phyloP scores from a whole-genome alignment of 2,113 vertebrate species.

The Ciconia stormi region DNA sequence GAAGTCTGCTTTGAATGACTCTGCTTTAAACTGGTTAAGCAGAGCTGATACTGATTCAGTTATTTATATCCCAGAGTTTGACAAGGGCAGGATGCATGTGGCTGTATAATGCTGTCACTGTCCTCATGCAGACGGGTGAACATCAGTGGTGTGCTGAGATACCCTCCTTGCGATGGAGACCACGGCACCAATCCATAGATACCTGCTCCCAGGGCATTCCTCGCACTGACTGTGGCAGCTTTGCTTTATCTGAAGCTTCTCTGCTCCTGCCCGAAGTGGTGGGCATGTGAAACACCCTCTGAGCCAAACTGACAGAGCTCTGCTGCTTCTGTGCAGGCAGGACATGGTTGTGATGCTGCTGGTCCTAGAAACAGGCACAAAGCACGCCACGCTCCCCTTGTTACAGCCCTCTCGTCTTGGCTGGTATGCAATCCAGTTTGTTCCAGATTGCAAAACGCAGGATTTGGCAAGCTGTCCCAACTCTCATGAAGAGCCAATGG shows the following conservation, averaged over 20 bases:
- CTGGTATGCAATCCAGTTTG: too few species aligned
- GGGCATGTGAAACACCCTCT: not conserved
- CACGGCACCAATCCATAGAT: rapidly evolving
- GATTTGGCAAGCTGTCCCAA: too few species aligned
- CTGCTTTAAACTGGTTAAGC: too few species aligned
- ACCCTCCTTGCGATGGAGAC: too few species aligned
- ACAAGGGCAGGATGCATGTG: rapidly evolving
- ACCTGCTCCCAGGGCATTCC: not conserved
- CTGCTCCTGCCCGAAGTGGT: not conserved
- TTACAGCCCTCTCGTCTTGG: not conserved
- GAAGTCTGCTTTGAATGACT: too few species aligned
- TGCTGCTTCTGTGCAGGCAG: not conserved
- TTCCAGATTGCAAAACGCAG: not conserved
- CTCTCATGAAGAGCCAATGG: too few species aligned
- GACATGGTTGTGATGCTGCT: rapidly evolving
- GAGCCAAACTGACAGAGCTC: not conserved
- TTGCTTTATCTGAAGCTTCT: too few species aligned
- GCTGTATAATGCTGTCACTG: rapidly evolving
- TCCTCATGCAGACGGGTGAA: rapidly evolving
- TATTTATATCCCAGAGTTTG: too few species aligned
- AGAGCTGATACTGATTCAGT: not conserved
- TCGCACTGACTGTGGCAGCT: rapidly evolving
- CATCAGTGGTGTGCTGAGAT: not conserved
- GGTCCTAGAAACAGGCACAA: too few species aligned
- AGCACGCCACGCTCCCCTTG: too few species aligned